Evolutionary conservation across 1,140 invertebrate genomes (phyloP), one percentile per base, ranked within the genome.

Genomic region (Megalonaias nervosa): DNA sequence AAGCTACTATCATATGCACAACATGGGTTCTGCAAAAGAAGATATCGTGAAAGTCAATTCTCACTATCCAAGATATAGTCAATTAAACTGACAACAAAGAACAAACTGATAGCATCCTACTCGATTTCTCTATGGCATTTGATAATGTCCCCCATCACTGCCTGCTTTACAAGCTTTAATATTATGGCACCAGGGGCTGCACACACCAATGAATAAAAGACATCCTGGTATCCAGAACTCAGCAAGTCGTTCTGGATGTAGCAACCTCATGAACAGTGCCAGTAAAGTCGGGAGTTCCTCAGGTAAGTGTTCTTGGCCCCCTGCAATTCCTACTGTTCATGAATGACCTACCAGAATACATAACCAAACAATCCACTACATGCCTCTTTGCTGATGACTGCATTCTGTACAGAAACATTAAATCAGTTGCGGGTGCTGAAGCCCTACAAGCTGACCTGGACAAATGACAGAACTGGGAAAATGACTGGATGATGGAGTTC

Each of bases 381-480:
- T 21, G 76, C 6, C 23, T 77, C n/a, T 77, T 77, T 67, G 75
- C 75, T 15, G 75, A 77, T 60, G 64, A 69, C 57, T 68, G 76
- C 59, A 71, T 62, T 14, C 71, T 78, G 11, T 78, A 78, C 23
- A 17, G 71, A 17, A 57, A 65, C 15, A 79, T 79, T 59, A 38
- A 61, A 9, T 26, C 31, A 31, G 26, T 23, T 55, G 38, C 59
- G 69, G 26, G 26, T 31, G 26, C 26, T 31, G 26, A 2, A 31
- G 26, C 26, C 26, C 26, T 31, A 31, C 26, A 31, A 31, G 26
- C 2, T 31, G 26, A 31, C 26, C 26, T 31, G 26, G 26, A 31
- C 26, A 31, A 31, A 71, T 70, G 2, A 31, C 26, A 31, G 2
- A 31, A 31, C 26, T 31, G 26, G 26, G 26, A 31, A 31, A 1